These are phyloP conservation scores for Threskiornis aethiopicus DNA, from an alignment of 2,797 vertebrate genomes.

Conservation along the genomic window DNA sequence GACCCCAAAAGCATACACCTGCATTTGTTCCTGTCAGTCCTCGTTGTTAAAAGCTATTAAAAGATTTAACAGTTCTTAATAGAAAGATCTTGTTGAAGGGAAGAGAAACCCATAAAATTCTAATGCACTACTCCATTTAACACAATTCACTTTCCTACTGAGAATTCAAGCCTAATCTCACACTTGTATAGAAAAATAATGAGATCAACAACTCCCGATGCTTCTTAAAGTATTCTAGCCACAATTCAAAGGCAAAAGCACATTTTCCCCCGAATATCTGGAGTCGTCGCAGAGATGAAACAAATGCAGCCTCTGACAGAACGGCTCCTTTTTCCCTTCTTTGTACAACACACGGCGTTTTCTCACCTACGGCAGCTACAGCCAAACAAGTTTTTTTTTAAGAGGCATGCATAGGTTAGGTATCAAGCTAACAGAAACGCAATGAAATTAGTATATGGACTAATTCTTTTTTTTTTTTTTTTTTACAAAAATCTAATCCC, in stretches of 20 bases:
- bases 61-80: slow-evolving; percentile 50
- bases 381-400: neutral
- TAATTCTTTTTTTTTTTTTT: neutral
- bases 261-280: neutral
- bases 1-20: slow-evolving; percentile 1
- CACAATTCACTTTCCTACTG: slow-evolving; percentile 28
- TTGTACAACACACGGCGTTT: neutral
- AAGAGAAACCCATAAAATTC: slow-evolving; percentile 47
- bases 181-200: slow-evolving; percentile 39
- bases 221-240: neutral
- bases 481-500: neutral
- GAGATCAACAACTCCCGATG: neutral
- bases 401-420: neutral
- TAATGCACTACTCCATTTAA: slow-evolving; percentile 42
- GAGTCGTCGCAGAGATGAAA: neutral
- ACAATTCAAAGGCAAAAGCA: neutral
- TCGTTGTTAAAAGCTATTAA: slow-evolving; percentile 24
- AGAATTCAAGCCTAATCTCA: slow-evolving; percentile 39
- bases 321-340: neutral
- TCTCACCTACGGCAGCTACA: neutral
- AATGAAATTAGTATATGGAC: neutral
- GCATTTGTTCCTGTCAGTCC: slow-evolving; percentile 7
- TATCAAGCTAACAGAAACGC: neutral
- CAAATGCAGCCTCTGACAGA: neutral
- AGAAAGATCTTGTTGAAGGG: slow-evolving; percentile 46